phyloP scores from a whole-genome alignment of 1,140 invertebrate species.

The Laodelphax striatellus region DNA sequence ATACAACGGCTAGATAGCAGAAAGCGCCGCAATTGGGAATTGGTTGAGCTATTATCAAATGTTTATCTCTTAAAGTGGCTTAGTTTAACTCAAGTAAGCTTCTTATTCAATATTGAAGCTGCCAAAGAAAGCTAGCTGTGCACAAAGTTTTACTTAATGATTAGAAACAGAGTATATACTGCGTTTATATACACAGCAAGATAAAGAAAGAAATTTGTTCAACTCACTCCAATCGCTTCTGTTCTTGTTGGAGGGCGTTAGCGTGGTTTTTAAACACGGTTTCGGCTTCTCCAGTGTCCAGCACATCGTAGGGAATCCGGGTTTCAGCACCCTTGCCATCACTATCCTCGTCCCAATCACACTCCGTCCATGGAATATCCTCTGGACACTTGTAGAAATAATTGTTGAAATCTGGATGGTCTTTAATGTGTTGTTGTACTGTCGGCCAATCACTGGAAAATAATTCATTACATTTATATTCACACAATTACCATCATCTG shows the following conservation, averaged over 20 bases:
- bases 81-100: no score
- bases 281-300: conserved; percentile 83
- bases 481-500: no score
- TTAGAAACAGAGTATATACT: no score
- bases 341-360: conserved; percentile 51
- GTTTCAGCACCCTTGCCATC: conserved; percentile 42
- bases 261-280: conserved; percentile 84
- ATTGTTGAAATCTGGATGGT: conserved; percentile 78
- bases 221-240: conserved; percentile 79
- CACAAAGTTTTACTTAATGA: no score
- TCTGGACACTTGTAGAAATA: conserved; percentile 81
- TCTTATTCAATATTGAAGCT: no score
- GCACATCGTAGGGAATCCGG: conserved; percentile 81
- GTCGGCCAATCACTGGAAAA: conserved; percentile 69
- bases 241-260: conserved; percentile 79
- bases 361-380: conserved; percentile 68
- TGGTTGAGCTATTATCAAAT: no score
- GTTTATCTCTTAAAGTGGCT: no score
- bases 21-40: no score
- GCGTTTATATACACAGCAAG: no score
- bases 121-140: no score
- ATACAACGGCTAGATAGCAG: no score
- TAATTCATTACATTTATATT: conserved; percentile 1
- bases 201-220: no score
- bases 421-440: conserved; percentile 68